Percentiles rank a stretch among this genome's conserved stretches.
Conservation (phyloP, 1,140 invertebrate species). For the Pseudoatta argentina region DNA sequence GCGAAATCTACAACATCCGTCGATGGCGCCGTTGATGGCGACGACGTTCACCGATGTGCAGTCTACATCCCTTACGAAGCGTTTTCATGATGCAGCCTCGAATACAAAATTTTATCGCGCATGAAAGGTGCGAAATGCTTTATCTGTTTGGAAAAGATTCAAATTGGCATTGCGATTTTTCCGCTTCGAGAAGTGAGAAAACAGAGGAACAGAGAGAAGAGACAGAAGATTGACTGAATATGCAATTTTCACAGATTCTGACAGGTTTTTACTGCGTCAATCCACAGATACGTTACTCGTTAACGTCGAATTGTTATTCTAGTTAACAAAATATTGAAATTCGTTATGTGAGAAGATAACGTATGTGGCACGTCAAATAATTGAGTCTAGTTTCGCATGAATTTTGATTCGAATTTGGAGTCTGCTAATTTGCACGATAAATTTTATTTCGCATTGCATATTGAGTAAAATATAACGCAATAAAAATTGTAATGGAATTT, state of each 20-base stretch:
- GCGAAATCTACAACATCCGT: conserved; percentile 59
- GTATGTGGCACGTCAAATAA: conserved; percentile 11
- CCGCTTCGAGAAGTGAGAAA: not conserved
- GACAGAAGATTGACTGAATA: conserved; percentile 1
- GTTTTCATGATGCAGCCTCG: conserved; percentile 37
- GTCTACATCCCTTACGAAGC: conserved; percentile 55
- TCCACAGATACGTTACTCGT: conserved; percentile 28
- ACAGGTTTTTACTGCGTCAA: conserved; percentile 21
- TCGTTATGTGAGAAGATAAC: conserved; percentile 40
- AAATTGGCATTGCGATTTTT: conserved; percentile 36
- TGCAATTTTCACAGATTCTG: conserved; percentile 35
- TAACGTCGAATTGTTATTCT: conserved; percentile 26
- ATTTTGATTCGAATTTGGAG: conserved; percentile 41
- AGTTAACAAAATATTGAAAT: conserved; percentile 46
- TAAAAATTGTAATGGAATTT: conserved; percentile 47
- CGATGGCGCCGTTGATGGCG: conserved; percentile 52
- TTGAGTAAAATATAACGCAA: conserved; percentile 21
- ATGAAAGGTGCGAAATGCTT: conserved; percentile 52
- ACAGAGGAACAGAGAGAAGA: not conserved
- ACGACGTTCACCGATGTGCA: conserved; percentile 53
- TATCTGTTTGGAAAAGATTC: conserved; percentile 54
- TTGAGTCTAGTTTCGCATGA: conserved; percentile 40
- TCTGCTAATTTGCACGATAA: conserved; percentile 23
- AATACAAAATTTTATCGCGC: conserved; percentile 59
- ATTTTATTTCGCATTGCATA: conserved; percentile 31